Evolutionary conservation across 2,113 vertebrate species (phyloP).

Genomic region (Saccopteryx leptura): DNA sequence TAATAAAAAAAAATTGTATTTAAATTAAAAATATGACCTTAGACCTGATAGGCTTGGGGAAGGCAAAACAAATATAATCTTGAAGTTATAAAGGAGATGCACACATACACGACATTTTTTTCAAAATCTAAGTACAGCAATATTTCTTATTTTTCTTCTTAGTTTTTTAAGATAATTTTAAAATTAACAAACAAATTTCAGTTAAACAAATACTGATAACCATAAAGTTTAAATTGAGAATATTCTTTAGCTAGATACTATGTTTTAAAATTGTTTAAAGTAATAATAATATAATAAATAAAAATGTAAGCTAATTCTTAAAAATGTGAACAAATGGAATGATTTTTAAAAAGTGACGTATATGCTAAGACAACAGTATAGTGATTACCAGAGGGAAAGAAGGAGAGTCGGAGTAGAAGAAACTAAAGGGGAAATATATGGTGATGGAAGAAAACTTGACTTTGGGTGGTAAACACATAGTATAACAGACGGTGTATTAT

Average conservation of each 20-base stretch:
- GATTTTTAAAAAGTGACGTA: neutral
- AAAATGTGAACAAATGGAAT: neutral
- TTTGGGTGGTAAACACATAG: too few relatives aligned
- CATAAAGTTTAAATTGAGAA: neutral
- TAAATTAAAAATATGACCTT: neutral
- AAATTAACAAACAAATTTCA: neutral
- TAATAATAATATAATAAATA: constrained; percentile 12
- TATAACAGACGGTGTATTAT: too few relatives aligned
- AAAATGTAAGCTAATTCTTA: neutral
- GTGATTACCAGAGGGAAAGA: too few relatives aligned
- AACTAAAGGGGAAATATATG: too few relatives aligned
- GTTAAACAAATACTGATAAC: neutral
- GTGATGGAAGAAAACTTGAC: too few relatives aligned
- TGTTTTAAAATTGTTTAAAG: neutral
- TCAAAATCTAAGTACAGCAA: neutral
- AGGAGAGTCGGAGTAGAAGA: too few relatives aligned
- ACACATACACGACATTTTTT: neutral
- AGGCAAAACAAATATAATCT: neutral
- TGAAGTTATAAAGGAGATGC: neutral
- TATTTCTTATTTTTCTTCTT: neutral
- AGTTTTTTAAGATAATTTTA: neutral
- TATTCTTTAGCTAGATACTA: neutral
- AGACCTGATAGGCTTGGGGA: neutral
- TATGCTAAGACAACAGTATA: too few relatives aligned
- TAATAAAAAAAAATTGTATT: neutral